Evolutionary conservation across 2,797 vertebrate genomes (phyloP).

Genomic region (Cynopterus sphinx): DNA sequence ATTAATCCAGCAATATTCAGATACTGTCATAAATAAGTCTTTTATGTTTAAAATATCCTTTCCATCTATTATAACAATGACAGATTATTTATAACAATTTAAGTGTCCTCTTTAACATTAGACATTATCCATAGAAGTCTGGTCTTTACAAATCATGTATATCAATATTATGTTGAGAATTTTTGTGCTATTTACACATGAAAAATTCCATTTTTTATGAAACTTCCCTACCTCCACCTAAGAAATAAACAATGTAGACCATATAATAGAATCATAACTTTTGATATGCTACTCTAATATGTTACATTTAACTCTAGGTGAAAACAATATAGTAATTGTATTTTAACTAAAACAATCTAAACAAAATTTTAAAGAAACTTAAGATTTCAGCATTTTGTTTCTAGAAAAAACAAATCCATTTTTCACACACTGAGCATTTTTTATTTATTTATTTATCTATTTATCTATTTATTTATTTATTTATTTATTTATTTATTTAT

Average conservation of each 20-base stretch:
- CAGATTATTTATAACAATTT: neutral
- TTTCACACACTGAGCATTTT: neutral
- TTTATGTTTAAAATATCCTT: neutral
- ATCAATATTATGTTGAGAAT: neutral
- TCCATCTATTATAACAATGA: neutral
- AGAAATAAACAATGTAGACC: neutral
- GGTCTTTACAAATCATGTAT: neutral
- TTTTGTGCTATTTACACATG: neutral
- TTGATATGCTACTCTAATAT: neutral
- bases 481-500: too few relatives aligned
- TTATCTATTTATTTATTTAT: too few relatives aligned
- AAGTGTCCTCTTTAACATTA: neutral
- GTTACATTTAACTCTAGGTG: neutral
- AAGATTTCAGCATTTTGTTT: neutral
- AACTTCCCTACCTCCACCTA: neutral
- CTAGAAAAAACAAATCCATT: neutral
- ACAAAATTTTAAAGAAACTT: constrained; percentile 31
- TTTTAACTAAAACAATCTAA: constrained; percentile 33
- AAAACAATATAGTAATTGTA: constrained; percentile 37
- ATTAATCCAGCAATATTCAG: neutral
- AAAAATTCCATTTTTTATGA: neutral
- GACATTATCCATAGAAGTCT: neutral
- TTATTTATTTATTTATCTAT: too few relatives aligned
- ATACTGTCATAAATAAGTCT: neutral
- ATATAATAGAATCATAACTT: neutral